Conservation (phyloP, 2,888 invertebrate species). For the Drosophila meridiana region DNA sequence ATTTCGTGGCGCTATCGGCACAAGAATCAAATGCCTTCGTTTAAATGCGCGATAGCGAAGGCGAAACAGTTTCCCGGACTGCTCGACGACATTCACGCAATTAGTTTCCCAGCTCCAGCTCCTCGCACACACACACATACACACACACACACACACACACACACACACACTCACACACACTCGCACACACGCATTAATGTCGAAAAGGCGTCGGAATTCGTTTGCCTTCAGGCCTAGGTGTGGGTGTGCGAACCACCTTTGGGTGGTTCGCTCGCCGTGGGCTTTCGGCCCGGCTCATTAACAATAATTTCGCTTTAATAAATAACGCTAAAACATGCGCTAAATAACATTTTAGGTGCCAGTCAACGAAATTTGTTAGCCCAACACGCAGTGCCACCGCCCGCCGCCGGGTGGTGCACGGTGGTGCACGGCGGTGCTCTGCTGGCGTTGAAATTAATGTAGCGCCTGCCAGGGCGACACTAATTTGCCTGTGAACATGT, state of each 20-base stretch:
- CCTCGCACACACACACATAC: neutral
- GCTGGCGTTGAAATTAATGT: slow-evolving; percentile 74
- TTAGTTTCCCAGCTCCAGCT: slow-evolving; percentile 51
- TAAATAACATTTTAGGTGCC: slow-evolving; percentile 77
- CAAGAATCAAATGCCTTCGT: slow-evolving; percentile 80
- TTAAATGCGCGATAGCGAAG: slow-evolving; percentile 76
- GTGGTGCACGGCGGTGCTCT: slow-evolving; percentile 5
- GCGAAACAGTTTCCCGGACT: slow-evolving; percentile 54
- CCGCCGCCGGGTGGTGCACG: neutral
- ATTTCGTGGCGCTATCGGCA: slow-evolving; percentile 75
- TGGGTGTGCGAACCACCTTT: neutral
- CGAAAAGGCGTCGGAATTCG: slow-evolving; percentile 74
- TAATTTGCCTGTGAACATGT: slow-evolving; percentile 82
- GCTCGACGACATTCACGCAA: slow-evolving; percentile 69
- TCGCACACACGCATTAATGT: slow-evolving; percentile 44
- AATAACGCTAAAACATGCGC: slow-evolving; percentile 81
- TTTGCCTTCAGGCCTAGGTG: slow-evolving; percentile 9
- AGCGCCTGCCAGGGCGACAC: slow-evolving; percentile 72
- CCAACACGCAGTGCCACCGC: slow-evolving; percentile 54
- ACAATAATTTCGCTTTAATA: slow-evolving; percentile 81
- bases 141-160: neutral
- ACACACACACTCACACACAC: neutral
- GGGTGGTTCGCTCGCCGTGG: slow-evolving; percentile 1
- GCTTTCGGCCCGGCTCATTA: slow-evolving; percentile 66
- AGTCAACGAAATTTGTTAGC: slow-evolving; percentile 60